Evolutionary conservation across 1,140 invertebrate species (phyloP).

Genomic region (Mactra quadrangularis): DNA sequence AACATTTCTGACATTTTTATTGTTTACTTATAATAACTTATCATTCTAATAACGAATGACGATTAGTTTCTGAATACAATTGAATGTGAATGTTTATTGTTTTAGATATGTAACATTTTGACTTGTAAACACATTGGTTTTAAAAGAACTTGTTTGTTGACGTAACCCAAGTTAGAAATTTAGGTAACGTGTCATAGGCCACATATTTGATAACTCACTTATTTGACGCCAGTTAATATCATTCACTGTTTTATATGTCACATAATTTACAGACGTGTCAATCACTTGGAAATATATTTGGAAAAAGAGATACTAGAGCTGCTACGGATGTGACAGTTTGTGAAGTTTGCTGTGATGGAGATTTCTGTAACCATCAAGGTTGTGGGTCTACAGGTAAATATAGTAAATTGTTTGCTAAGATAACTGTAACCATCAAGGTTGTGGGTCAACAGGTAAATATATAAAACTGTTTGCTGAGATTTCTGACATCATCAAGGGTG

Average conservation of each 20-base stretch:
- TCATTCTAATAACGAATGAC: too few species aligned
- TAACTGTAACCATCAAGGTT: slow-evolving; percentile 10
- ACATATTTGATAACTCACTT: too few species aligned
- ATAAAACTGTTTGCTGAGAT: background rate
- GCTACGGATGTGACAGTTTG: slow-evolving; percentile 5
- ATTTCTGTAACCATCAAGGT: slow-evolving; percentile 26
- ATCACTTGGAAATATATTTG: slow-evolving; percentile 3
- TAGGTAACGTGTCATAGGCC: too few species aligned
- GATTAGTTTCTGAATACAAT: too few species aligned
- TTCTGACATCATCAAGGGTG: slow-evolving; percentile 8
- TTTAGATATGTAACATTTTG: too few species aligned
- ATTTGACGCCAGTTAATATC: background rate
- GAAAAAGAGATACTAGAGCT: background rate
- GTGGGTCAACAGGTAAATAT: slow-evolving; percentile 6
- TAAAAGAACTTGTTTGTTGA: too few species aligned
- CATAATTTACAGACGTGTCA: background rate
- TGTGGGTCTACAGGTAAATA: slow-evolving; percentile 17
- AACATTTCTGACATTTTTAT: too few species aligned
- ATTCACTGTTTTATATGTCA: background rate
- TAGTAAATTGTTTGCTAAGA: too few species aligned
- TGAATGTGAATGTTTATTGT: too few species aligned
- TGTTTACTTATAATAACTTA: too few species aligned
- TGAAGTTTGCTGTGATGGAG: background rate
- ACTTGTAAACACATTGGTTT: too few species aligned
- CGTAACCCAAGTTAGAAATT: too few species aligned